Conservation (phyloP, 2,113 vertebrate species). For the Acinonyx jubatus region DNA sequence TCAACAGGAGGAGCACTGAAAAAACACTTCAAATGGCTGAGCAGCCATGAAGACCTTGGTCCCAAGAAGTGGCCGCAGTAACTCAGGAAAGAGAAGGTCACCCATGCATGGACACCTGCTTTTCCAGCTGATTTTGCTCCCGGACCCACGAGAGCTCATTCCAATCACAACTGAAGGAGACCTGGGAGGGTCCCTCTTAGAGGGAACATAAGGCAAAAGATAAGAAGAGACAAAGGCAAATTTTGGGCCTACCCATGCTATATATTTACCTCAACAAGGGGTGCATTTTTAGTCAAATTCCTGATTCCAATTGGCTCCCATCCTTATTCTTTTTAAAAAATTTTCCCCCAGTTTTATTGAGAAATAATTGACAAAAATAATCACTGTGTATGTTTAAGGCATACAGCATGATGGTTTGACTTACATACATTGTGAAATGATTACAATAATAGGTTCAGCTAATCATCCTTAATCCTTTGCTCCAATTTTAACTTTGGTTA, state of each 20-base stretch:
- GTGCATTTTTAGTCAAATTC: background rate
- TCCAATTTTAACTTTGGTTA: background rate
- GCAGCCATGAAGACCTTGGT: background rate
- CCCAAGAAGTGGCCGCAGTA: background rate
- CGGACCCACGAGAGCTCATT: background rate
- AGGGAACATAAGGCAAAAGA: background rate
- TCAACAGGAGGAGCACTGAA: background rate
- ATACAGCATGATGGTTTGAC: background rate
- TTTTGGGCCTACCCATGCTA: accelerated
- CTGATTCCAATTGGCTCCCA: background rate
- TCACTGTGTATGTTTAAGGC: background rate
- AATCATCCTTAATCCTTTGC: background rate
- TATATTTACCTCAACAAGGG: background rate
- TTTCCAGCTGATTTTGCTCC: background rate
- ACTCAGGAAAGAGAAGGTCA: background rate
- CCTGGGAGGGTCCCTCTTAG: no score
- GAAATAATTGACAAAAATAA: background rate
- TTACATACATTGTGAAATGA: background rate
- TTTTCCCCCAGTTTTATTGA: background rate
- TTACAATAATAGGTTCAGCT: background rate
- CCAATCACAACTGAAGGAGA: background rate
- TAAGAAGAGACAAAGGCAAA: background rate
- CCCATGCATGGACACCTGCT: background rate
- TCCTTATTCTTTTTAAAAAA: background rate
- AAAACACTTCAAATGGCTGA: no score